Evolutionary conservation across 2,888 invertebrate genomes (phyloP).

Genomic region (Rotaria socialis): DNA sequence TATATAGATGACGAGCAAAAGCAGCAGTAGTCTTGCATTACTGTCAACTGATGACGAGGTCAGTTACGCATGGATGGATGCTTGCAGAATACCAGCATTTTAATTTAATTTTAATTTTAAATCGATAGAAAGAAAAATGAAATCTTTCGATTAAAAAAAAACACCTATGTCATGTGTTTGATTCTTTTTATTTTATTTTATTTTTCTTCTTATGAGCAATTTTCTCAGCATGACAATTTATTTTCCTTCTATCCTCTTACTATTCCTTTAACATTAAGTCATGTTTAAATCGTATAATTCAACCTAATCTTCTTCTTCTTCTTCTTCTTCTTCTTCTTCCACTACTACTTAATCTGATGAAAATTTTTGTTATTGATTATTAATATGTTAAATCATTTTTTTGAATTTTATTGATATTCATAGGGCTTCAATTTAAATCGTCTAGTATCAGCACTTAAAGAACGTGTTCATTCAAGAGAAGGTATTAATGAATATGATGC

Average conservation of each 20-base stretch:
- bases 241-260: not conserved
- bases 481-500: not conserved
- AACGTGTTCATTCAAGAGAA: constrained; percentile 29
- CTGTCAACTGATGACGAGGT: too few relatives aligned
- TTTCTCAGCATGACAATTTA: not conserved
- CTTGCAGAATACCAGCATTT: too few relatives aligned
- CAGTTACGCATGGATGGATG: too few relatives aligned
- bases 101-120: too few relatives aligned
- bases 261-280: not conserved
- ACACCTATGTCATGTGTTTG: not conserved
- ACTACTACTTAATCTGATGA: not conserved
- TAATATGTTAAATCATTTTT: not conserved
- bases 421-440: constrained; percentile 29
- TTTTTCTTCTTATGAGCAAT: not conserved
- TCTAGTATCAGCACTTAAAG: not conserved
- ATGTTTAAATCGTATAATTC: not conserved
- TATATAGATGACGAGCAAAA: not conserved
- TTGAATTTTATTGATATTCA: not conserved
- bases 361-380: not conserved
- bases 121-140: not conserved
- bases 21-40: too few relatives aligned
- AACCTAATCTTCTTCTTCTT: not conserved
- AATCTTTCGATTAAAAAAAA: not conserved
- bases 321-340: not conserved
- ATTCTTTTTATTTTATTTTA: not conserved